Evolutionary conservation across 2,113 vertebrate species (phyloP).

Genomic region (Natator depressus): DNA sequence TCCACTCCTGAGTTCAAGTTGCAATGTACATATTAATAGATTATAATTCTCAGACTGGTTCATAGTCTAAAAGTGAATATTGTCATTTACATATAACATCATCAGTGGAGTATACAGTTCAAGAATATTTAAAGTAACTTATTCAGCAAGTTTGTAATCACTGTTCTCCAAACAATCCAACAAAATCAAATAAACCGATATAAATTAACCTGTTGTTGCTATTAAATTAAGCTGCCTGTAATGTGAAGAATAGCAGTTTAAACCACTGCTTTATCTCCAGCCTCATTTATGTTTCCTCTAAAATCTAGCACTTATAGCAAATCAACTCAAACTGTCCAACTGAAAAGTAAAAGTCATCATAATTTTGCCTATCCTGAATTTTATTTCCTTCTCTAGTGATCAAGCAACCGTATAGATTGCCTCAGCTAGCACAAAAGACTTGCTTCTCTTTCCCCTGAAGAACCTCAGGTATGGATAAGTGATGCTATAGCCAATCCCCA

Average conservation of each 20-base stretch:
- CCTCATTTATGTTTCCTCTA: background rate
- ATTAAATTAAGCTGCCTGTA: background rate
- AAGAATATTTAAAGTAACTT: background rate
- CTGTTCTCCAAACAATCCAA: background rate
- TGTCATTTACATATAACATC: background rate
- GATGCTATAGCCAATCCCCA: background rate
- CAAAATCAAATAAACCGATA: background rate
- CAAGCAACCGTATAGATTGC: background rate
- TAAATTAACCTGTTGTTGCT: rapidly evolving
- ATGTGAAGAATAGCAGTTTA: background rate
- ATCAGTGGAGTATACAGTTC: background rate
- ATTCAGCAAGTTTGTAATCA: background rate
- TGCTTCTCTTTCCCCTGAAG: background rate
- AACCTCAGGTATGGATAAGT: background rate
- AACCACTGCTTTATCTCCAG: background rate
- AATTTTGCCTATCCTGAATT: background rate
- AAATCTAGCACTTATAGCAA: background rate
- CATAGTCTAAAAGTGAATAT: background rate
- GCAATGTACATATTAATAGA: rapidly evolving
- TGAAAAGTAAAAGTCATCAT: background rate
- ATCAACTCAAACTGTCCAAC: background rate
- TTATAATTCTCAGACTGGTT: rapidly evolving
- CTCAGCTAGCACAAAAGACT: background rate
- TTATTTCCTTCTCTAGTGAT: background rate
- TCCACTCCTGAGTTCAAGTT: background rate